Evolutionary conservation across 2,888 invertebrate genomes (phyloP).

Genomic region (Zaprionus bogoriensis): DNA sequence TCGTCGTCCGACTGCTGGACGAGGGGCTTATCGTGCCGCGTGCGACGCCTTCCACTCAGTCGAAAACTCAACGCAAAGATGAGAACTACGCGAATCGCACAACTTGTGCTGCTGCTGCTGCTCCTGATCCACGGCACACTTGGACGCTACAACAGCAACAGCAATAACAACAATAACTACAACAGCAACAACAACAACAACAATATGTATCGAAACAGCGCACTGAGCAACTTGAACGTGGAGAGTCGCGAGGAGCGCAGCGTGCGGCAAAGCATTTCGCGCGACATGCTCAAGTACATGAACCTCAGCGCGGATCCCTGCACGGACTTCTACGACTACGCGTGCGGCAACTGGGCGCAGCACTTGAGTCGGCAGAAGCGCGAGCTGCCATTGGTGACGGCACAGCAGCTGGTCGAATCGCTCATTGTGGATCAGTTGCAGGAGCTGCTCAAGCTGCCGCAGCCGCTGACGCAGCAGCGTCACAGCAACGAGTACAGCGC

Average conservation of each 20-base stretch:
- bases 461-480: constrained; percentile 32
- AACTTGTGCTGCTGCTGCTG: constrained; percentile 1
- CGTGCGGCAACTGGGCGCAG: constrained; percentile 79
- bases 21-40: constrained; percentile 43
- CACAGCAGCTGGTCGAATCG: constrained; percentile 56
- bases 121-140: background rate
- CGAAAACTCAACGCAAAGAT: constrained; percentile 45
- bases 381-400: constrained; percentile 52
- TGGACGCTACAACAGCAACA: constrained; percentile 14
- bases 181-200: constrained; percentile 22
- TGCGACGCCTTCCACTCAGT: constrained; percentile 37
- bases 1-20: background rate
- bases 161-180: background rate
- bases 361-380: constrained; percentile 47
- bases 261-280: constrained; percentile 40
- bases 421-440: constrained; percentile 60
- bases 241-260: constrained; percentile 38
- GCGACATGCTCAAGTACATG: constrained; percentile 66
- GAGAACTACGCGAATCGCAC: constrained; percentile 54
- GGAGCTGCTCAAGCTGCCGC: constrained; percentile 50
- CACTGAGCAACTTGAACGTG: constrained; percentile 9
- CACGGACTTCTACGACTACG: constrained; percentile 78
- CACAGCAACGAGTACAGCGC: constrained; percentile 34
- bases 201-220: too few species aligned
- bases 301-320: constrained; percentile 75